A percentile compares a stretch with the other conserved stretches of the same genome.
Evolutionary conservation across 2,113 vertebrate species (phyloP).

Genomic region (Microtus pennsylvanicus): DNA sequence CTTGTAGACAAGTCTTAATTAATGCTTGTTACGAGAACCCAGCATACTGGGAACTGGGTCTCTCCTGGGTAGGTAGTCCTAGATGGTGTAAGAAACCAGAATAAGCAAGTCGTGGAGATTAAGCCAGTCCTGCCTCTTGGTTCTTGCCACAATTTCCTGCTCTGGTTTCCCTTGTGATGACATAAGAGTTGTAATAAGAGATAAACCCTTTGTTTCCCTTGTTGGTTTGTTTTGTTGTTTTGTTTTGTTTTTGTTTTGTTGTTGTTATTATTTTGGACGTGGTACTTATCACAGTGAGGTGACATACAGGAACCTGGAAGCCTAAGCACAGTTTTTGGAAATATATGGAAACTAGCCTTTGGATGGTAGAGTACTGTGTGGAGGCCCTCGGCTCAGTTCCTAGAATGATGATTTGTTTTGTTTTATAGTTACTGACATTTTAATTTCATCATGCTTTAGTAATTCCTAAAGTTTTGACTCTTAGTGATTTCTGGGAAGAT

Average conservation of each 20-base stretch:
- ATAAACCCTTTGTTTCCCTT: not conserved
- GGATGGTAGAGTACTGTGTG: not conserved
- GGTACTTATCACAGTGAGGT: not conserved
- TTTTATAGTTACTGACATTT: not conserved
- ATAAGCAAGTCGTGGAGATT: not conserved
- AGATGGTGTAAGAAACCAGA: not conserved
- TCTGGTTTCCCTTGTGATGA: not conserved
- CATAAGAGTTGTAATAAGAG: not conserved
- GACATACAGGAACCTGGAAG: not conserved
- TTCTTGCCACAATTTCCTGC: not conserved
- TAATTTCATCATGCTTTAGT: constrained; percentile 45
- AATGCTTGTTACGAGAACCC: not conserved
- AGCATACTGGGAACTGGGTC: not conserved
- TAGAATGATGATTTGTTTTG: not conserved
- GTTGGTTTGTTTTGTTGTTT: no score
- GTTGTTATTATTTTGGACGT: not conserved
- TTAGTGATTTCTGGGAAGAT: constrained; percentile 43
- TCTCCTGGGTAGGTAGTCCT: not conserved
- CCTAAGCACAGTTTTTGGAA: not conserved
- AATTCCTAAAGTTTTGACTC: constrained; percentile 22
- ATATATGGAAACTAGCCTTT: not conserved
- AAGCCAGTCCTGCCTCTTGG: not conserved
- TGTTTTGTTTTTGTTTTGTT: no score
- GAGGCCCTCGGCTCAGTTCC: not conserved
- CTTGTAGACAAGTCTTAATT: not conserved